These are phyloP conservation scores for Onchidella celtica DNA, from an alignment of 2,888 invertebrate species.

Conservation along the genomic window DNA sequence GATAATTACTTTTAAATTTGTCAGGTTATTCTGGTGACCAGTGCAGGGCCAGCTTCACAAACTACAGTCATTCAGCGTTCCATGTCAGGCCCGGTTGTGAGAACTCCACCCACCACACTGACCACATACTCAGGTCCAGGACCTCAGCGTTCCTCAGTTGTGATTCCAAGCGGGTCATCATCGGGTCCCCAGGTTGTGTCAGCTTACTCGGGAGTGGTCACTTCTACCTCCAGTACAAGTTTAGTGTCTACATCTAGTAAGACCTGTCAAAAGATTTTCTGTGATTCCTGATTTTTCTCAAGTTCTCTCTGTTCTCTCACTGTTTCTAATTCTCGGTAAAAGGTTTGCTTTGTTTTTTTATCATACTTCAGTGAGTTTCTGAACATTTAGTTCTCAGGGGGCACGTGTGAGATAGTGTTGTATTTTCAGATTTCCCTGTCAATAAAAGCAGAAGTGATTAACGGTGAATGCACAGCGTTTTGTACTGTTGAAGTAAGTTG, in stretches of 20 bases:
- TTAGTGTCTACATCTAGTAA: slow-evolving; percentile 63
- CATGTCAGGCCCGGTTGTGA: slow-evolving; percentile 68
- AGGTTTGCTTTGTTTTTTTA: too few relatives aligned
- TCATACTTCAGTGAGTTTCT: too few relatives aligned
- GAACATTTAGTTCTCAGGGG: too few relatives aligned
- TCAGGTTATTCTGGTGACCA: slow-evolving; percentile 76
- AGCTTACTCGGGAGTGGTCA: slow-evolving; percentile 65
- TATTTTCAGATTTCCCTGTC: too few relatives aligned
- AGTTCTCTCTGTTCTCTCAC: too few relatives aligned
- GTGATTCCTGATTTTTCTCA: too few relatives aligned
- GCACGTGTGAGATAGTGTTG: too few relatives aligned
- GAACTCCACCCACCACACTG: slow-evolving; percentile 63
- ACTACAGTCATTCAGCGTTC: slow-evolving; percentile 69
- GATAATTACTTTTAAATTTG: too few relatives aligned
- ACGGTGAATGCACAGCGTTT: too few relatives aligned
- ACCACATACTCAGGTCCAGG: slow-evolving; percentile 41
- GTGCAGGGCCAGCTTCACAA: slow-evolving; percentile 65
- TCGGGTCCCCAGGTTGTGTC: slow-evolving; percentile 60
- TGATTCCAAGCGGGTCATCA: slow-evolving; percentile 58
- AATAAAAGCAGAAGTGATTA: too few relatives aligned
- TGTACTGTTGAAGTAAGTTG: too few relatives aligned
- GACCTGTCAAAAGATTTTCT: slow-evolving; percentile 5
- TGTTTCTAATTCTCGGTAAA: too few relatives aligned
- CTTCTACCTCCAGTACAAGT: slow-evolving; percentile 62
- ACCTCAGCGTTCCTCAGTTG: slow-evolving; percentile 58